Evolutionary conservation across 2,888 invertebrate species (phyloP), one percentile per base, ranked within the genome.

Genomic region (Polymixis flavicincta): DNA sequence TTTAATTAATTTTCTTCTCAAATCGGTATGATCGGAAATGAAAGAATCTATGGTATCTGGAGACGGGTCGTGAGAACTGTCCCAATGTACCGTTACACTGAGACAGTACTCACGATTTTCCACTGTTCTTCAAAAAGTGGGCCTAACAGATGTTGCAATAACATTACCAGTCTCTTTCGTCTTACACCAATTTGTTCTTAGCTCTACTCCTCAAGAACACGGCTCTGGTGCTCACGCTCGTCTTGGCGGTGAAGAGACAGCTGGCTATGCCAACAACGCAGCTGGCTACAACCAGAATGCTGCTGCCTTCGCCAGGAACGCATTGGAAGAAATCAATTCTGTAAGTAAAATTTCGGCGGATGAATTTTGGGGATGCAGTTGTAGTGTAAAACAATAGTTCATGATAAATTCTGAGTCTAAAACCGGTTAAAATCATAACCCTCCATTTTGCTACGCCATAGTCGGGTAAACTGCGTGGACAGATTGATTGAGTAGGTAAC

Each of bases 221-320:
- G 87, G 85, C 0, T 73, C 82, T 48, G 79, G 77, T n/a, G 80
- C 81, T 7, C 89, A 89, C 6, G 90, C 72, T 78, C 71, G 64
- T 2, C 17, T 48, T 3, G 90, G 90, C 3, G 89, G 87, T 7
- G 88, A 87, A 6, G 88, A 83, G 11, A 79, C 87, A 2, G 89
- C 91, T 8, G 94, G 94, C 0, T 95, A 95, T 74, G 94, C 93
- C 64, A 89, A 90, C 7, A 93, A 91, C 50, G 90, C 92, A 0
- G 89, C 89, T 19, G 94, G 94, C 0, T 95, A 95, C 73, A 94
- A 93, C 55, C 89, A 90, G 5, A 93, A 91, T 48, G 89, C 92
- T 0, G 89, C 89, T 2, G 89, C 89, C 2, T 92, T 92, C 55
- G 92, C 91, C 50, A 92, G 93, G 45, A 95, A 93, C 68, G 90